Percentiles rank a stretch among this genome's conserved stretches.
phyloP scores from a whole-genome alignment of 2,888 invertebrate genomes.

The Synanthedon formicaeformis region DNA sequence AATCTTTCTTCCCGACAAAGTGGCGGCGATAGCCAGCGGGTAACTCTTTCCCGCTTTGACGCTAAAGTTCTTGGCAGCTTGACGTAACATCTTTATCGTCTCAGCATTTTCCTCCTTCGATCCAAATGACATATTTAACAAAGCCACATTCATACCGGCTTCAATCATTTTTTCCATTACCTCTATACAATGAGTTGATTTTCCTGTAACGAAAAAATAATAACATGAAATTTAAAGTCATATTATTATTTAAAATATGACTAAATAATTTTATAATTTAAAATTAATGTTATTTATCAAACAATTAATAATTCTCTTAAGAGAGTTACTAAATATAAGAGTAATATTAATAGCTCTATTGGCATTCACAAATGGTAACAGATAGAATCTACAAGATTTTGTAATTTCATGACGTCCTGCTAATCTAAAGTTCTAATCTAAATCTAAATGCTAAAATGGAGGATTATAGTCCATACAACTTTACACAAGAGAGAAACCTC shows the following conservation, averaged over 20 bases:
- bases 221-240: background rate
- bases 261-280: too few species aligned
- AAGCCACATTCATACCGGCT: constrained; percentile 66
- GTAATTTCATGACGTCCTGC: too few species aligned
- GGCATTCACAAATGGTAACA: background rate
- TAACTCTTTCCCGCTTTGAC: constrained; percentile 70
- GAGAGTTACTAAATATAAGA: too few species aligned
- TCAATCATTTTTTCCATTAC: constrained; percentile 58
- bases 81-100: constrained; percentile 47
- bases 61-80: constrained; percentile 69
- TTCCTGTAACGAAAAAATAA: constrained; percentile 23
- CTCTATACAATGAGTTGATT: constrained; percentile 36
- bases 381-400: background rate
- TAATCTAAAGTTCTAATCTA: too few species aligned
- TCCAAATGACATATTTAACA: constrained; percentile 53
- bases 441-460: too few species aligned
- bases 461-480: too few species aligned
- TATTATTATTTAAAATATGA: too few species aligned
- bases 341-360: too few species aligned
- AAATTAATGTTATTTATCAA: too few species aligned
- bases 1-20: constrained; percentile 90
- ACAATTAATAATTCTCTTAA: background rate
- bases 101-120: constrained; percentile 48
- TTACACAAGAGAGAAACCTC: too few species aligned
- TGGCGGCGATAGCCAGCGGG: constrained; percentile 87